Percentiles rank a stretch among this genome's conserved stretches.
phyloP scores from a whole-genome alignment of 2,888 invertebrate genomes.

The Nomada fucata region DNA sequence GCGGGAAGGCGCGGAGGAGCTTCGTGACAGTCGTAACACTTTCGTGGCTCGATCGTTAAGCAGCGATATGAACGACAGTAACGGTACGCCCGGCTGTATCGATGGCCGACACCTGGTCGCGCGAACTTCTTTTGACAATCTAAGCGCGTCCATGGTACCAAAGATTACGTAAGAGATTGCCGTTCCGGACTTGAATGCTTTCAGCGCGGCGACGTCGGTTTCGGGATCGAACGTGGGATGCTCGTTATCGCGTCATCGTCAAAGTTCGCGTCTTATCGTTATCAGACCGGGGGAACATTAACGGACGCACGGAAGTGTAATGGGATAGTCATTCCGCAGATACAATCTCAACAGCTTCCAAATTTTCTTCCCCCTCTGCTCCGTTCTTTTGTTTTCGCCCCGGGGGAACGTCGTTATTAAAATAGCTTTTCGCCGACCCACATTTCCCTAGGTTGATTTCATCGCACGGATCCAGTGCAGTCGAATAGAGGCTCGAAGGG shows the following conservation, averaged over 20 bases:
- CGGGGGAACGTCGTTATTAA: not conserved
- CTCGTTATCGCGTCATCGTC: constrained; percentile 34
- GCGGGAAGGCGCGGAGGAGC: constrained; percentile 37
- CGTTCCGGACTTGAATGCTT: constrained; percentile 37
- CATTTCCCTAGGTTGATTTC: not conserved
- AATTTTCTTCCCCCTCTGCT: too few species aligned
- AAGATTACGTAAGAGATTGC: constrained; percentile 62
- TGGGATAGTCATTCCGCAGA: not conserved
- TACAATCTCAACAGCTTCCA: not conserved
- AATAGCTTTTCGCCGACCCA: not conserved
- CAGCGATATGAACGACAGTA: constrained; percentile 67
- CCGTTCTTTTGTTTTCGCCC: too few species aligned
- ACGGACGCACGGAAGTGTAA: constrained; percentile 14
- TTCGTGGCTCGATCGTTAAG: constrained; percentile 68
- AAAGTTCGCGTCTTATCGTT: constrained; percentile 16
- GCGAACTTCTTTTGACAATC: constrained; percentile 26
- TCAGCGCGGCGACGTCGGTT: not conserved
- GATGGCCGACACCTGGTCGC: constrained; percentile 45
- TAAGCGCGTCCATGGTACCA: constrained; percentile 55
- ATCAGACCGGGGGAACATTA: not conserved
- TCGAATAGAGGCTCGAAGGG: constrained; percentile 16
- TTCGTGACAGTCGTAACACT: constrained; percentile 71
- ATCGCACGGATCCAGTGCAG: not conserved
- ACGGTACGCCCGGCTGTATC: constrained; percentile 64
- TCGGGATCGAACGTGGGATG: constrained; percentile 35